Evolutionary conservation across 2,888 invertebrate genomes (phyloP).

Genomic region (Chrysina gloriosa): DNA sequence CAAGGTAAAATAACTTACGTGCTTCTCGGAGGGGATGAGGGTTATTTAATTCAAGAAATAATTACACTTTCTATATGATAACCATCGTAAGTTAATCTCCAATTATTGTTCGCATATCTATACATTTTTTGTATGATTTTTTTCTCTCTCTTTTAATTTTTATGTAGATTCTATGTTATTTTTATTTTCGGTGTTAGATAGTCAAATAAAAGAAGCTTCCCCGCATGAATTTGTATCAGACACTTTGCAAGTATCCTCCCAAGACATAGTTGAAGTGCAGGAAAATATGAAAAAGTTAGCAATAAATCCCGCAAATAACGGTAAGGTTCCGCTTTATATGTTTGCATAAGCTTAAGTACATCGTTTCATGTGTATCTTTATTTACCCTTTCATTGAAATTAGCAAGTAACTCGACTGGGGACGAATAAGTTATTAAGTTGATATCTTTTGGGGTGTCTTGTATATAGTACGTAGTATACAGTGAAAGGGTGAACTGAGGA

Average conservation of each 20-base stretch:
- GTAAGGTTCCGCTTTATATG: slow-evolving; percentile 62
- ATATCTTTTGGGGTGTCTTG: too few relatives aligned
- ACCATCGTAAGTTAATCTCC: too few relatives aligned
- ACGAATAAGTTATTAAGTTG: too few relatives aligned
- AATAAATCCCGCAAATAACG: slow-evolving; percentile 66
- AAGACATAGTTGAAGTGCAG: slow-evolving; percentile 78
- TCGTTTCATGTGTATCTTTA: background rate
- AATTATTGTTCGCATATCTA: too few relatives aligned
- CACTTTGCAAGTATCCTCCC: slow-evolving; percentile 74
- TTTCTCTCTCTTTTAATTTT: slow-evolving; percentile 38
- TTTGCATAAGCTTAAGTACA: background rate
- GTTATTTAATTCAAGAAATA: too few relatives aligned
- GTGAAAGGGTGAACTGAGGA: slow-evolving; percentile 34
- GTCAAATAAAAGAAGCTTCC: slow-evolving; percentile 46
- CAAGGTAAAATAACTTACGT: too few relatives aligned
- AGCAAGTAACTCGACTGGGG: background rate
- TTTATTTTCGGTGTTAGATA: slow-evolving; percentile 52
- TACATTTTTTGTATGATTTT: background rate
- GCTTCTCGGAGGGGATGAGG: too few relatives aligned
- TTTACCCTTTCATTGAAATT: slow-evolving; percentile 44
- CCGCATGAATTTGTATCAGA: slow-evolving; percentile 83
- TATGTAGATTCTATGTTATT: slow-evolving; percentile 46
- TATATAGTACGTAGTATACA: background rate
- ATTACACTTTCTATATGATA: too few relatives aligned
- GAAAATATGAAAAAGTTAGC: slow-evolving; percentile 81